Base-by-base conservation (phyloP, 2,113 vertebrate genomes). In the Aptenodytes forsteri region DNA sequence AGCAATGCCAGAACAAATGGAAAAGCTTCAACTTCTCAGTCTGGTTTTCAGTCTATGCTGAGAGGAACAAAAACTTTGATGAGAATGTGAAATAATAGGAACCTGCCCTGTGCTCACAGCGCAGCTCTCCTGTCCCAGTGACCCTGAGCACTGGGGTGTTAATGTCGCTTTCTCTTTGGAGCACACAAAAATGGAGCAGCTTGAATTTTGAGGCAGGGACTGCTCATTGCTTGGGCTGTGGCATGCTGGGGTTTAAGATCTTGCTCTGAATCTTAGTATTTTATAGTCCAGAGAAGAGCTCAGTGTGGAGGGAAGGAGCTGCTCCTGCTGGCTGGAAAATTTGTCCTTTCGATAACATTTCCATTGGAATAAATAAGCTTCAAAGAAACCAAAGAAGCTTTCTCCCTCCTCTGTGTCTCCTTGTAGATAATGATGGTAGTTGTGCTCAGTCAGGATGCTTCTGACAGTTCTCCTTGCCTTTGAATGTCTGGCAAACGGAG, bases 81-180 rank as follows among this genome's bases (percentile, higher is more conserved):
- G 58, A 32, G 47, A 84, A 65, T 15, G 6, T 12, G 27, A 34
- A 29, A 3, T 30, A n/a, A n/a, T 1, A 13, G 36, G 40, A 80
- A 22, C 40, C 47, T 62, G 42, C 55, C 30, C 29, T 12, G 46
- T 16, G 40, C 46, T 55, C 70, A 1, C 22, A 23, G 52, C 3
- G 1, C 7, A 10, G 42, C 19, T 66, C 52, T 90, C 22, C 62
- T 15, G 16, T 52, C 46, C 13, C 1, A 1, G 34, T 0, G 9
- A 11, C 42, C 21, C 30, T 7, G 42, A 69, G 38, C 52, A 9
- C 44, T 38, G 21, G 27, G 42, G 13, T 50, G 52, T 26, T 71
- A 32, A 27, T 3, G 2, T 10, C 1, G 1, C 11, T 44, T 56
- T 69, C 34, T 18, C 77, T 62, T 55, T 47, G 55, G 54, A 76